Evolutionary conservation across 2,113 vertebrate species (phyloP).

Genomic region (Furnarius figulus): DNA sequence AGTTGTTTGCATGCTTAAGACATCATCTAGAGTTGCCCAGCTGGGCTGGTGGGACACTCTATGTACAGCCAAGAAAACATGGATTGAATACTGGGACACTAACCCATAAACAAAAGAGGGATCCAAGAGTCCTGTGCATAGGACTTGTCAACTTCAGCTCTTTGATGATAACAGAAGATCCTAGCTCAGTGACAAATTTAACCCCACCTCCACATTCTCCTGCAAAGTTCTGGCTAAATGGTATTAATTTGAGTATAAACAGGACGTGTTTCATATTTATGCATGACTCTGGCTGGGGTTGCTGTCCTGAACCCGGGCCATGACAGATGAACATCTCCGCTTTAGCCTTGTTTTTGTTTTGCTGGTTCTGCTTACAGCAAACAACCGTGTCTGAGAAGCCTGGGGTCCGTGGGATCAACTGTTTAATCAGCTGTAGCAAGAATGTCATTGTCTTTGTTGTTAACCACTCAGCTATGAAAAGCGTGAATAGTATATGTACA

Average conservation of each 20-base stretch:
- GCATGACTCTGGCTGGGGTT: not conserved
- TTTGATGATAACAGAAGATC: not conserved
- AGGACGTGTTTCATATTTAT: slow-evolving; percentile 16
- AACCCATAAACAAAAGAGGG: not conserved
- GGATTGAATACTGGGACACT: not conserved
- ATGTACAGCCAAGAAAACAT: not conserved
- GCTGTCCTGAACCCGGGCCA: not conserved
- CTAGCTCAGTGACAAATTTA: not conserved
- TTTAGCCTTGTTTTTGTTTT: slow-evolving; percentile 59
- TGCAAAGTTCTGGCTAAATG: not conserved
- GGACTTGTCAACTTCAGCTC: not conserved
- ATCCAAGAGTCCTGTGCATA: not conserved
- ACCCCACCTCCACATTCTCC: not conserved
- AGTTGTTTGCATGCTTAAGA: not conserved
- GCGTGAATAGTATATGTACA: slow-evolving; percentile 15
- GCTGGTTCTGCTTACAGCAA: slow-evolving; percentile 38
- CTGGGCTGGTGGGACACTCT: not conserved
- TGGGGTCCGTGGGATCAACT: slow-evolving; percentile 38
- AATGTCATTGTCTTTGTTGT: slow-evolving; percentile 64
- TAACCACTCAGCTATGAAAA: slow-evolving; percentile 57
- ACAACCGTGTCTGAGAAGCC: slow-evolving; percentile 27
- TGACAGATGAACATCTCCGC: not conserved
- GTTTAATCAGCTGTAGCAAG: slow-evolving; percentile 69
- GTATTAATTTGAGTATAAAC: not conserved
- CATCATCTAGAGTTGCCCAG: not conserved